phyloP scores from a whole-genome alignment of 92 coral and sea anemone genomes.

The Phymanthus crucifer region DNA sequence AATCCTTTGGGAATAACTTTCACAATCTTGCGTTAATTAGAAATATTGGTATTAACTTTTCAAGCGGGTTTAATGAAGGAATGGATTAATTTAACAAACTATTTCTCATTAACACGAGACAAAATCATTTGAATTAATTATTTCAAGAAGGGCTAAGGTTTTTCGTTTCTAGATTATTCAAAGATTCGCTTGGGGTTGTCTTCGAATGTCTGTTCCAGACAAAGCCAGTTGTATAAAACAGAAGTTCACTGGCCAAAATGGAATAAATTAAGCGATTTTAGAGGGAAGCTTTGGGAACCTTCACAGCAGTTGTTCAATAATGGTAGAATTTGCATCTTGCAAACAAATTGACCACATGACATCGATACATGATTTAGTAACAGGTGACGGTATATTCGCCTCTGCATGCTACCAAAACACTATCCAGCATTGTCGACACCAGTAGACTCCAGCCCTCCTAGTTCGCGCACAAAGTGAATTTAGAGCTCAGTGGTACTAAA shows the following conservation, averaged over 20 bases:
- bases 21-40: too few relatives aligned
- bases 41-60: too few relatives aligned
- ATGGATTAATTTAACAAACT: too few relatives aligned
- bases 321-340: background rate
- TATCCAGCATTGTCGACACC: background rate
- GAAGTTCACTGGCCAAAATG: background rate
- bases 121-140: background rate
- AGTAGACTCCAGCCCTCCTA: background rate
- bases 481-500: background rate
- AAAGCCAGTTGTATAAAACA: background rate
- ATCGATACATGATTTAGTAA: background rate
- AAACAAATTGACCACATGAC: background rate
- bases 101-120: background rate
- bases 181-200: background rate
- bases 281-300: background rate
- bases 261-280: background rate
- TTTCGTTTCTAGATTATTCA: background rate
- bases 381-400: background rate
- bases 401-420: background rate
- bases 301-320: background rate
- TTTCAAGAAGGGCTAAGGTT: background rate
- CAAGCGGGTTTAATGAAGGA: too few relatives aligned
- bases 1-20: too few relatives aligned
- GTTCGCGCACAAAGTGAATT: background rate
- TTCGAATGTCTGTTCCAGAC: background rate